Percentiles rank a stretch among this genome's conserved stretches.
Evolutionary conservation across 2,797 vertebrate genomes (phyloP).

Genomic region (Ptychadena robeensis): DNA sequence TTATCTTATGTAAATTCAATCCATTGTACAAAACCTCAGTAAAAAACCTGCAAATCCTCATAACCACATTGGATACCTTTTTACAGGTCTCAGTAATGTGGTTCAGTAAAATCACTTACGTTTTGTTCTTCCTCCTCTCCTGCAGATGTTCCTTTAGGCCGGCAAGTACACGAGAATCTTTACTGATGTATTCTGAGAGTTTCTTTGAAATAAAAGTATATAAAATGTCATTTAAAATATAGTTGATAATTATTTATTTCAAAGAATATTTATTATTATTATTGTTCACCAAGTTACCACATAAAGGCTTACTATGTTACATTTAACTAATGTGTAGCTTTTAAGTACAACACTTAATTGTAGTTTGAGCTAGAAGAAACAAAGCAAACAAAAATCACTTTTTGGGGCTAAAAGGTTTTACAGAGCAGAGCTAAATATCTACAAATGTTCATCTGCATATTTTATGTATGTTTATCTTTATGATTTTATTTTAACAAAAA

Average conservation of each 20-base stretch:
- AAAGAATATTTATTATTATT: neutral
- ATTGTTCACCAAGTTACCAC: neutral
- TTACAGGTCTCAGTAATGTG: neutral
- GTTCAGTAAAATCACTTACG: neutral
- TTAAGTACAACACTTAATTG: neutral
- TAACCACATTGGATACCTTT: neutral
- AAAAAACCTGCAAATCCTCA: neutral
- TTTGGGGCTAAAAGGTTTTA: neutral
- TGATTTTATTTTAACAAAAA: too few relatives aligned
- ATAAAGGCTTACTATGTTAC: neutral
- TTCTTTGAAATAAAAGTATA: constrained; percentile 70
- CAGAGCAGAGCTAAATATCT: neutral
- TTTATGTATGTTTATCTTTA: too few relatives aligned
- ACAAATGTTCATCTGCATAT: too few relatives aligned
- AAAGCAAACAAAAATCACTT: too few relatives aligned
- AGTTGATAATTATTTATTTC: neutral
- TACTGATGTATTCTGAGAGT: constrained; percentile 81
- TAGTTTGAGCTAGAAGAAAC: too few relatives aligned
- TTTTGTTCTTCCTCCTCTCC: constrained; percentile 71
- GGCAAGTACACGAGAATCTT: constrained; percentile 78
- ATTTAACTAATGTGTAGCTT: neutral
- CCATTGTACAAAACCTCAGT: too few relatives aligned
- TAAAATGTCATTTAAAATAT: neutral
- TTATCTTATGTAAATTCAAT: too few relatives aligned
- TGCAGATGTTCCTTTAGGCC: constrained; percentile 83